Base-by-base conservation (phyloP, 2,797 vertebrate genomes). In the Rhinophrynus dorsalis region DNA sequence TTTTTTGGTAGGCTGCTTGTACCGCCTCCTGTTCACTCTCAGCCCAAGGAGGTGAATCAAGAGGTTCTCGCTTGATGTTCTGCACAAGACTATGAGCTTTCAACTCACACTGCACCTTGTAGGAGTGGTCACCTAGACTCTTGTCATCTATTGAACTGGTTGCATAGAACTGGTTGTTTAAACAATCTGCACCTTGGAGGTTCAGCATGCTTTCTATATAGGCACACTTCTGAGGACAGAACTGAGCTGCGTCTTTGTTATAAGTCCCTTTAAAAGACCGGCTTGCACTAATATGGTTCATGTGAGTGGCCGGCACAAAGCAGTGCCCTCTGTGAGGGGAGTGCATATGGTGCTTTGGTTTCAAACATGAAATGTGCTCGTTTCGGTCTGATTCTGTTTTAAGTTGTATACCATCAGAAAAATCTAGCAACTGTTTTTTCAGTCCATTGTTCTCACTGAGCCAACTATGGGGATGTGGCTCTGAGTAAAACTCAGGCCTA, bases 11-110 rank as follows among this genome's bases (percentile, higher is more conserved):
- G 1, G 74, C 69, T 7, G 30, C 35, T 0, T 91, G 88, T 48
- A 68, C 75, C 38, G 85, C 76, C 11, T 89, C 84, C 26, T 89
- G 92, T 12, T 85, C 66, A 1, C 60, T 80, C 67, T 77, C 79
- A 1, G 89, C 74, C 92, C 95, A 88, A 0, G 88, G 85, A 0
- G 91, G 89, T 1, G 94, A 94, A 82, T 96, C 95, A 82, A 93
- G 82, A 21, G 95, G 95, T 80, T 99, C 96, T 6, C 91, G 86
- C 72, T 99, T 99, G 85, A 99, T 93, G 0, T 91, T 79, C 30
- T 95, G 94, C 68, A 92, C 75, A 37, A 92, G 75, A 32, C 88
- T 83, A 0, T 93, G 89, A 40, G 81, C 89, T 86, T 92, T 95
- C 83, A 93, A 92, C 81, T 93, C 88, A 0, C 87, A 91, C 0